Conservation (phyloP, 2,888 invertebrate genomes). For the Drosophila recens region DNA sequence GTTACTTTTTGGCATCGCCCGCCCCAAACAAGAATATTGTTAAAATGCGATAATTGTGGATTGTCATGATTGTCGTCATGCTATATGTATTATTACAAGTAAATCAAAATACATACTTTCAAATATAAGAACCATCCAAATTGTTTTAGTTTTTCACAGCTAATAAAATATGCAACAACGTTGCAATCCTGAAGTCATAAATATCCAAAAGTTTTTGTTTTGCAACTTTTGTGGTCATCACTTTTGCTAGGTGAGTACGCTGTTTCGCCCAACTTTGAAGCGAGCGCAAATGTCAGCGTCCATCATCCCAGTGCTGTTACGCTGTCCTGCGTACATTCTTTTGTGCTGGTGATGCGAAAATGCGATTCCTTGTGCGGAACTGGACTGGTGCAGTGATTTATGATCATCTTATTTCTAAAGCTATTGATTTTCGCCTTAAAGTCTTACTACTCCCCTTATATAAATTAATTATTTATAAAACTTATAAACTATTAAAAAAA, state of each 20-base stretch:
- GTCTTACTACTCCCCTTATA: not conserved
- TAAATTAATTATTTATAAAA: too few species aligned
- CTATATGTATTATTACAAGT: constrained; percentile 53
- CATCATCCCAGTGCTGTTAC: not conserved
- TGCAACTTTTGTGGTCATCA: constrained; percentile 10
- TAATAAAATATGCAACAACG: constrained; percentile 9
- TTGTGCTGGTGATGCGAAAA: not conserved
- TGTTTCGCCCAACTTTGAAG: constrained; percentile 1
- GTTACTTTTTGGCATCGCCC: constrained; percentile 24
- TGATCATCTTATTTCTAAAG: too few species aligned
- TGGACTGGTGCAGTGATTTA: not conserved
- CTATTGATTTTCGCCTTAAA: not conserved
- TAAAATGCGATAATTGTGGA: constrained; percentile 60
- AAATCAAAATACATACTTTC: constrained; percentile 72
- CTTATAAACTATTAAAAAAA: too few species aligned
- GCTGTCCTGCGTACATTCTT: not conserved
- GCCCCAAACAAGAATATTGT: constrained; percentile 51
- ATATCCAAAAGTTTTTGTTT: constrained; percentile 10
- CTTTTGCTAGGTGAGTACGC: not conserved
- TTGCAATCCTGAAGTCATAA: constrained; percentile 1
- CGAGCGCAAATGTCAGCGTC: not conserved
- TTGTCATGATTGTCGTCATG: constrained; percentile 49
- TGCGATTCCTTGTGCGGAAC: not conserved
- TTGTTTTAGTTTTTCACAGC: constrained; percentile 5
- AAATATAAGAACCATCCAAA: constrained; percentile 58